phyloP scores from a whole-genome alignment of 2,888 invertebrate species.

The Eupsilia transversa region DNA sequence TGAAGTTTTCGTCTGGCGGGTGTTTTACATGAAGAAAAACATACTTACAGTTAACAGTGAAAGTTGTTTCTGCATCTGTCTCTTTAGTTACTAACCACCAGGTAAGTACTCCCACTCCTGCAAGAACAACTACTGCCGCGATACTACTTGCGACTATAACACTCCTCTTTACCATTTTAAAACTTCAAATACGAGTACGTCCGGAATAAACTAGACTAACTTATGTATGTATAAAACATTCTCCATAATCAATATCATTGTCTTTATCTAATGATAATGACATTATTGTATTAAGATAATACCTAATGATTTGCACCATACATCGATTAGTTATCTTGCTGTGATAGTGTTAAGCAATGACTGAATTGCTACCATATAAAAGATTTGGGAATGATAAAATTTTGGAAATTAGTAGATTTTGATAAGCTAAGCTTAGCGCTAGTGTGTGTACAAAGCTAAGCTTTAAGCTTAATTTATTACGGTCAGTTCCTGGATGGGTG shows the following conservation, averaged over 20 bases:
- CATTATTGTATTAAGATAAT: conserved; percentile 31
- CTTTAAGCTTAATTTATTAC: background rate
- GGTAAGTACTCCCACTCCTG: conserved; percentile 73
- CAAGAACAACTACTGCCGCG: conserved; percentile 61
- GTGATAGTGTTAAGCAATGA: conserved; percentile 32
- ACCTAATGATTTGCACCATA: conserved; percentile 20
- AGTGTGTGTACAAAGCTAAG: background rate
- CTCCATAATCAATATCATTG: conserved; percentile 25
- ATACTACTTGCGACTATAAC: conserved; percentile 67
- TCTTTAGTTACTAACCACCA: conserved; percentile 75
- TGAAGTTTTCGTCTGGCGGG: background rate
- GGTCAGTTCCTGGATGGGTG: background rate
- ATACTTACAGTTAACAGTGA: conserved; percentile 43
- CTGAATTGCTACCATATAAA: background rate
- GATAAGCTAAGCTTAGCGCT: conserved; percentile 6
- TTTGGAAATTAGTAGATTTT: background rate
- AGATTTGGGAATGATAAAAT: conserved; percentile 17
- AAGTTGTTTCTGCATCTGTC: conserved; percentile 39
- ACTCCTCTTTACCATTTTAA: conserved; percentile 66
- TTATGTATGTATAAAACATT: conserved; percentile 13
- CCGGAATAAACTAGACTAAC: conserved; percentile 6
- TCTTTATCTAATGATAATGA: conserved; percentile 32
- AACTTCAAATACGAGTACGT: background rate
- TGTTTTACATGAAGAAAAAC: background rate
- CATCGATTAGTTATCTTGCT: conserved; percentile 33